These are phyloP conservation scores for Coronaproctus castanopsis DNA, from an alignment of 2,888 invertebrate species.

Conservation along the genomic window DNA sequence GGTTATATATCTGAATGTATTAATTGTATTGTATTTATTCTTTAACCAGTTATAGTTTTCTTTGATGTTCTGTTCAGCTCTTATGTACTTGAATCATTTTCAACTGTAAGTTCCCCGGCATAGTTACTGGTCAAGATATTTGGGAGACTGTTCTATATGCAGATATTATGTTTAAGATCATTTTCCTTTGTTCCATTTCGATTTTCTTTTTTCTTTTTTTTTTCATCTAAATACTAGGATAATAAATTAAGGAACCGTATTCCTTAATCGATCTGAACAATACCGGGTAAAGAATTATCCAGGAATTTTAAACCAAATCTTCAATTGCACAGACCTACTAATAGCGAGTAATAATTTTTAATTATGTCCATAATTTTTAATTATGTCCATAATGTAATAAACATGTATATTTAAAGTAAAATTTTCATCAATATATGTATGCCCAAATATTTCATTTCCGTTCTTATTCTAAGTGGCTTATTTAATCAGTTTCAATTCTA, in stretches of 20 bases:
- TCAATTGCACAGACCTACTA: not conserved
- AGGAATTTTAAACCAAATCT: not conserved
- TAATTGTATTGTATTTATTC: no score
- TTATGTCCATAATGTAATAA: not conserved
- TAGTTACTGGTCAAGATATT: no score
- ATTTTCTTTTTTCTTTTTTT: not conserved
- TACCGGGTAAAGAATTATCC: not conserved
- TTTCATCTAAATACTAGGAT: not conserved
- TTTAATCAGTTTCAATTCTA: not conserved
- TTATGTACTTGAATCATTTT: no score
- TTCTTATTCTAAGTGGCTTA: not conserved
- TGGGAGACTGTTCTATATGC: not conserved
- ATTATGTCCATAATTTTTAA: not conserved
- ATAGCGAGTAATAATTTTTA: not conserved
- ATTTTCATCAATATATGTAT: not conserved
- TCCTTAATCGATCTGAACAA: not conserved
- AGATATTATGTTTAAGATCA: not conserved
- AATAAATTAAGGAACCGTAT: not conserved
- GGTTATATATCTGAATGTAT: no score
- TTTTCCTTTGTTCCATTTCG: not conserved
- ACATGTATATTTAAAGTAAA: not conserved
- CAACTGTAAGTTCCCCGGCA: no score
- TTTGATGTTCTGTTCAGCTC: no score
- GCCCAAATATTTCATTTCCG: not conserved
- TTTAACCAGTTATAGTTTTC: no score